Evolutionary conservation across 2,113 vertebrate genomes (phyloP).

Genomic region (Elephas maximus): DNA sequence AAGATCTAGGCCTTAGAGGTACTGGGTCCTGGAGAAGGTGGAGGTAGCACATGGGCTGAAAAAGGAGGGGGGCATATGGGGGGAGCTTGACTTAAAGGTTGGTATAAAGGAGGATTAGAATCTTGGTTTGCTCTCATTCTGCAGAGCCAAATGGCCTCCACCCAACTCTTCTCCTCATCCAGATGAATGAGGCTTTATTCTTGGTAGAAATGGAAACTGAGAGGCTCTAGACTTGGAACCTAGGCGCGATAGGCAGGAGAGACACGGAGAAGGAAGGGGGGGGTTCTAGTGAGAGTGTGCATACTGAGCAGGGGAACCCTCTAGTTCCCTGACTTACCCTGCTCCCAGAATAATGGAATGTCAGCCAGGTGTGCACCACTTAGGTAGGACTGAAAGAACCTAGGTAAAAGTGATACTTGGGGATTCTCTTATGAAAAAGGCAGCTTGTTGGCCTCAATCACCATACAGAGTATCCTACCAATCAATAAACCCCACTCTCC

Average conservation of each 20-base stretch:
- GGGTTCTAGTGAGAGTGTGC: neutral
- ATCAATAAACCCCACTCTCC: neutral
- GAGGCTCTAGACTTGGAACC: neutral
- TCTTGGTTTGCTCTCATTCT: neutral
- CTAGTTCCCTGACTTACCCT: neutral
- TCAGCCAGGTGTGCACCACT: too few species aligned
- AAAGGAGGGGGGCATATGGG: neutral
- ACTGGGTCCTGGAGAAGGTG: neutral
- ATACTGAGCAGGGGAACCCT: neutral
- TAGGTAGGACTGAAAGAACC: too few species aligned
- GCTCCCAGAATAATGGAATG: neutral
- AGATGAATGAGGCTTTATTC: neutral
- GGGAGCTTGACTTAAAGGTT: neutral
- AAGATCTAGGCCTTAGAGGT: neutral
- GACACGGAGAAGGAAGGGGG: neutral
- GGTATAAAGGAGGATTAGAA: too few species aligned
- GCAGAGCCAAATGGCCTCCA: neutral
- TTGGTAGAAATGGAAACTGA: neutral
- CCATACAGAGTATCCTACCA: neutral
- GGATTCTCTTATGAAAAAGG: neutral
- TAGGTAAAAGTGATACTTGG: neutral
- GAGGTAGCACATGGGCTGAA: neutral
- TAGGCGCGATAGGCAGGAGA: neutral
- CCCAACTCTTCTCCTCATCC: neutral
- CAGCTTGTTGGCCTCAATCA: neutral